Base-by-base conservation (phyloP, 2,888 invertebrate species). In the Peribatodes rhomboidaria region DNA sequence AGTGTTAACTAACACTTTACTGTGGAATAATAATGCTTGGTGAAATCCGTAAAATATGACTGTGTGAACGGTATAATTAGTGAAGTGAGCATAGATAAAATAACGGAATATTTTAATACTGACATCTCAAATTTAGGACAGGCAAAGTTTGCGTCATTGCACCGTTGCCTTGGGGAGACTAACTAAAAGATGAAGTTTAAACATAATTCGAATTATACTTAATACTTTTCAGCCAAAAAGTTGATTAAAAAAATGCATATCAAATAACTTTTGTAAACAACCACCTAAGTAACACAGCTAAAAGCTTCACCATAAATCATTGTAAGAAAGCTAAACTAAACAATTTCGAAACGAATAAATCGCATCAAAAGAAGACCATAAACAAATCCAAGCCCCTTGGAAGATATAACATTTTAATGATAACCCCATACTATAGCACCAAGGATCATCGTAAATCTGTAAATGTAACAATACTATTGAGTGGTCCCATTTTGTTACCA, bases 401-500 rank as follows among this genome's bases (percentile, higher is more conserved):
- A 81, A 82, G 79, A 82, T 82, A 74, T 81, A 84, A 81, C 82
- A 83, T 81, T 85, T 87, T 84, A 84, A 86, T 84, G 85, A 85
- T 72, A 66, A 80, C 77, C 73, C 69, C 78, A 84, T 82, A 80
- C 78, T 75, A 81, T 80, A 81, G 81, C 80, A 79, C 71, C 69
- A 65, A 73, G 79, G 77, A 79, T 80, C 79, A 84, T 85, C 84
- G 85, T 89, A 88, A 87, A 88, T 83, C 65, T 83, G 81, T 86
- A 79, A 81, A 79, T 79, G 78, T 78, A 77, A 82, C 85, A 84
- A 87, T 85, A 79, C 76, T 79, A 83, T 85, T 82, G 82, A 85
- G 80, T 81, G 80, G 75, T 78, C 82, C 81, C 81, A 83, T 83
- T 86, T 86, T 87, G 84, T 85, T 85, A 85, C 82, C 74, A 73